These are phyloP conservation scores for Hipposideros armiger DNA, from an alignment of 2,113 vertebrate species.

Conservation along the genomic window DNA sequence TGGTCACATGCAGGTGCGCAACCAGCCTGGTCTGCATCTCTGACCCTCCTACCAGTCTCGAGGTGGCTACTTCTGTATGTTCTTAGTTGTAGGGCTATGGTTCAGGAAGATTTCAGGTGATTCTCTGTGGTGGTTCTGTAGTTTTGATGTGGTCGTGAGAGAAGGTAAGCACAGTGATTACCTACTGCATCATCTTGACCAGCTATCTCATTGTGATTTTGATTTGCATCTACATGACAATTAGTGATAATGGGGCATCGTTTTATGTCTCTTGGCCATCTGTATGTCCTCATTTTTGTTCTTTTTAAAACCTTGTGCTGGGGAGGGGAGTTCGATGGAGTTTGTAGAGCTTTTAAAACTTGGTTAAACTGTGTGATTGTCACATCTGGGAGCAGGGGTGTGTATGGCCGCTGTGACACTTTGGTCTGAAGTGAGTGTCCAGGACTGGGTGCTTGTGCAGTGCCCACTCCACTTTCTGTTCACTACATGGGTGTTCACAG, in stretches of 20 bases:
- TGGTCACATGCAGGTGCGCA: no score
- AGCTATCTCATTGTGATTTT: not conserved
- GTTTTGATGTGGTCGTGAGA: no score
- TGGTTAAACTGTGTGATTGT: not conserved
- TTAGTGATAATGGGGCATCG: not conserved
- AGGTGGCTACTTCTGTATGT: no score
- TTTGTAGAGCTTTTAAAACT: not conserved
- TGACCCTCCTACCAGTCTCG: no score
- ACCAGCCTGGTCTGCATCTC: no score
- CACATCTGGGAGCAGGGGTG: not conserved
- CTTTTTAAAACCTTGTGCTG: not conserved
- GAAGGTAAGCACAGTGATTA: no score
- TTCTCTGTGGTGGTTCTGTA: no score
- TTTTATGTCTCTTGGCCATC: not conserved
- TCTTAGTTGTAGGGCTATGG: no score
- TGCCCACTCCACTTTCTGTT: not conserved
- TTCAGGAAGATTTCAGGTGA: no score
- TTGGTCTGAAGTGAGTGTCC: not conserved
- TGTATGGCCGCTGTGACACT: not conserved
- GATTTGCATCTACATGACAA: not conserved
- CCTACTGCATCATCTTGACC: no score
- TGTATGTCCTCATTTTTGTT: not conserved
- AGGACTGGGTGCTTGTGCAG: not conserved
- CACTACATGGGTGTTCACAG: not conserved
- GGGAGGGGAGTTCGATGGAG: not conserved